Conservation (phyloP, 2,888 invertebrate genomes). For the Ceramica pisi region DNA sequence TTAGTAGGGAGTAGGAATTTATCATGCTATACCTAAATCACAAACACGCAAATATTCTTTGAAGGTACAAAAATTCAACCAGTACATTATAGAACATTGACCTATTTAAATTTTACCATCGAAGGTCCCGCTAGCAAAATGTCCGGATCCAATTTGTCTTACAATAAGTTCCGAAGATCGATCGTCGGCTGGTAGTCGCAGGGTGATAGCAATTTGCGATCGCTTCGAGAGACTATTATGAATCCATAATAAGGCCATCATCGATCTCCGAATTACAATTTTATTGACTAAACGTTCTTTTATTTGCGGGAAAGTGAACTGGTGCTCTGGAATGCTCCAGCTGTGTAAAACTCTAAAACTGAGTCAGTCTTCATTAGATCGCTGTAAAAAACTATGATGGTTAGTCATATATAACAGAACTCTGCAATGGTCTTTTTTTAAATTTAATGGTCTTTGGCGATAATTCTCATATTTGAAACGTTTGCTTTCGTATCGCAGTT, state of each 20-base stretch:
- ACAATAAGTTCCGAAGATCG: constrained; percentile 67
- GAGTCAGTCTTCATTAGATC: background rate
- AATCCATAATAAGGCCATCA: constrained; percentile 63
- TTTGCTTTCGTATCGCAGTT: too few species aligned
- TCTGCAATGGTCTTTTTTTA: too few species aligned
- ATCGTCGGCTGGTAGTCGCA: constrained; percentile 57
- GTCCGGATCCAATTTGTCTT: constrained; percentile 68
- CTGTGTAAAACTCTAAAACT: constrained; percentile 5
- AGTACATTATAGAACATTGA: constrained; percentile 35
- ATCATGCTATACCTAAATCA: background rate
- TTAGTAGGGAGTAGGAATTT: too few species aligned
- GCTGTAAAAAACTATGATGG: background rate
- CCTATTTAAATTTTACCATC: constrained; percentile 42
- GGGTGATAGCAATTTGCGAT: constrained; percentile 67
- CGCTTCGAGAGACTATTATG: constrained; percentile 62
- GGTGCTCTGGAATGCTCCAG: constrained; percentile 25
- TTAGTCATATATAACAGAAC: background rate
- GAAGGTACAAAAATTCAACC: background rate
- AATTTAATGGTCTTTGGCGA: too few species aligned
- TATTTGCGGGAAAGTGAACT: constrained; percentile 41
- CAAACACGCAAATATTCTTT: background rate
- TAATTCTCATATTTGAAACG: too few species aligned
- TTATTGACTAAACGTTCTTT: constrained; percentile 54
- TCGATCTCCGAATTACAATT: constrained; percentile 63
- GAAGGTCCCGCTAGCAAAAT: constrained; percentile 55